Evolutionary conservation across 2,888 invertebrate genomes (phyloP).

Genomic region (Petrolisthes manimaculis): DNA sequence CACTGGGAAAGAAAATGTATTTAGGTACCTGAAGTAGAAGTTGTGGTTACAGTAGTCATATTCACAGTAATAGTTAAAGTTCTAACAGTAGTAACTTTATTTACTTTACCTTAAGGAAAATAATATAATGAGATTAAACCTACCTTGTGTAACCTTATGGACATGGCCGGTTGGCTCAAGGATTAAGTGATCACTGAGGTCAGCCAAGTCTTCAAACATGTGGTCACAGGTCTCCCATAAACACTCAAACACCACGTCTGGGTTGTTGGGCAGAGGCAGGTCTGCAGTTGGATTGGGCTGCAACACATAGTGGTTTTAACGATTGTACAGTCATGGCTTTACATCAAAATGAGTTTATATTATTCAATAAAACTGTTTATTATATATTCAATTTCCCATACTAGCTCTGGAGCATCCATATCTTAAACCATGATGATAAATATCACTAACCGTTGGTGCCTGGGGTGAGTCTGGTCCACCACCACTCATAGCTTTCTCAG

Average conservation of each 20-base stretch:
- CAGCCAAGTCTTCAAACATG: constrained; percentile 90
- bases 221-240: constrained; percentile 92
- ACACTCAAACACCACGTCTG: constrained; percentile 81
- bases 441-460: constrained; percentile 68
- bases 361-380: too few species aligned
- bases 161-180: constrained; percentile 77
- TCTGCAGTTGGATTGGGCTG: constrained; percentile 69
- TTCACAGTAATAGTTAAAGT: neutral
- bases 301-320: neutral
- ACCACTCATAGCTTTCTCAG: constrained; percentile 68
- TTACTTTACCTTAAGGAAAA: neutral
- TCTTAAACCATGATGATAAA: too few species aligned
- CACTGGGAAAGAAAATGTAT: constrained; percentile 73
- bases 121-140: neutral
- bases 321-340: neutral
- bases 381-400: too few species aligned
- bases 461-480: constrained; percentile 68
- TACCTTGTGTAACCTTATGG: constrained; percentile 68
- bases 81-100: neutral
- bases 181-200: constrained; percentile 91
- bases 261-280: constrained; percentile 70
- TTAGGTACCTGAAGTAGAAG: too few species aligned
- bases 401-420: too few species aligned
- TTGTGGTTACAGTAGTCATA: too few species aligned
- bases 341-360: too few species aligned